phyloP scores from a whole-genome alignment of 2,888 invertebrate species.

The Drosophila siamana region DNA sequence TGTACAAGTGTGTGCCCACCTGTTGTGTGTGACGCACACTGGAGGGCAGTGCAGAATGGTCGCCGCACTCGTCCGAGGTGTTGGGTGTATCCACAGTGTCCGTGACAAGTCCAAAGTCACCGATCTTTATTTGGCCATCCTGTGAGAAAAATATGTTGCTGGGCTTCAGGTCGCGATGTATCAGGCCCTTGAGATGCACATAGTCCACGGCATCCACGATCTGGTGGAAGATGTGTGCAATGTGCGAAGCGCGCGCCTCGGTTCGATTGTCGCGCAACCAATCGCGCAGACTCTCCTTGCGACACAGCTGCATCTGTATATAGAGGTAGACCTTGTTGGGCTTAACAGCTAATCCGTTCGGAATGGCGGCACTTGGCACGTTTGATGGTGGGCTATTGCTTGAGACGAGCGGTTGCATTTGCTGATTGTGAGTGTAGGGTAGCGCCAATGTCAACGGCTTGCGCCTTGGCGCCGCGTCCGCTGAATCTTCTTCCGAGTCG shows the following conservation, averaged over 20 bases:
- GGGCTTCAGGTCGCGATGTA: conserved; percentile 98
- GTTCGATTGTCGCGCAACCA: conserved; percentile 91
- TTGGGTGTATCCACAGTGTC: conserved; percentile 89
- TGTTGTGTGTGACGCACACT: conserved; percentile 87
- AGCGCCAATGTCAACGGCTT: conserved; percentile 84
- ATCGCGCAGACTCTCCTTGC: conserved; percentile 94
- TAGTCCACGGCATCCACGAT: conserved; percentile 98
- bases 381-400: conserved; percentile 30
- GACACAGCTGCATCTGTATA: conserved; percentile 99
- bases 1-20: conserved; percentile 96
- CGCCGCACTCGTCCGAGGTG: conserved; percentile 79
- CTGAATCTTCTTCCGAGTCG: conserved; percentile 50
- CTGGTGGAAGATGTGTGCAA: conserved; percentile 92
- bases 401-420: conserved; percentile 1
- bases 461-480: conserved; percentile 36
- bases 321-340: conserved; percentile 91
- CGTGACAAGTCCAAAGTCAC: conserved; percentile 99
- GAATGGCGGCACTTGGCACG: conserved; percentile 37
- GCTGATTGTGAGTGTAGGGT: conserved; percentile 47
- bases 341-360: conserved; percentile 43
- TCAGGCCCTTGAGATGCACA: conserved; percentile 95
- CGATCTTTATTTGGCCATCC: conserved; percentile 96
- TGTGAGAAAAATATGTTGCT: conserved; percentile 97
- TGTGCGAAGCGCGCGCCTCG: conserved; percentile 86
- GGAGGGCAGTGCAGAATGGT: conserved; percentile 77